Base-by-base conservation (phyloP, 2,888 invertebrate genomes). In the Sceliomorpha sp. region DNA sequence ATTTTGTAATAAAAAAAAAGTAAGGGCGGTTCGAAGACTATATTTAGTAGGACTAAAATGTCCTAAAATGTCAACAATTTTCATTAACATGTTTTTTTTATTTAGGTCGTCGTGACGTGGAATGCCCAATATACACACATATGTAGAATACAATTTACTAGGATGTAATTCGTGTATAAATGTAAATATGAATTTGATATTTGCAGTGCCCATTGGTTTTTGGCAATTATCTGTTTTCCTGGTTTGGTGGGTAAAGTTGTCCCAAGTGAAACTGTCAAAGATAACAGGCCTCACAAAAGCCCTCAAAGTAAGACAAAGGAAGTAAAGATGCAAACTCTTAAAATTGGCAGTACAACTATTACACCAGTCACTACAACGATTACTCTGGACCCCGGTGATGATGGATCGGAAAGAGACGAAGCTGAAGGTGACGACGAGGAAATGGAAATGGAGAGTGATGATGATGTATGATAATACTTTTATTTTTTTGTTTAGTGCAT, bases 161-260 rank as follows among this genome's bases (percentile, higher is more conserved):
- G n/a, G n/a, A n/a, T n/a, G n/a, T n/a, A n/a, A n/a, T n/a, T n/a
- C n/a, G n/a, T n/a, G n/a, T n/a, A n/a, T n/a, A n/a, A n/a, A n/a
- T 24, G 24, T 5, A 3, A 5, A 5, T 24, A 5, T 7, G 3
- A 12, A 14, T 12, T 29, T 15, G 20, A n/a, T n/a, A 48, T 67
- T 81, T 87, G 14, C 79, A 92, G 92, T 76, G 90, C 95, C 37
- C 99, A 99, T 90, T 99, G 99, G 99, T 98, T 97, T 89, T 91
- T 99, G 77, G 98, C 98, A 1, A 96, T 99, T 42, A 95, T 99
- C 55, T 99, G 98, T 88, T 98, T 94, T 88, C 98, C 99, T 36
- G 94, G 94, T 48, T 89, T 96, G 71, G 93, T 93, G 45, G 93
- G 94, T 47, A 93, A 93, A 79, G 89, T 91, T 66, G 89, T 90